phyloP scores from a whole-genome alignment of 2,888 invertebrate genomes.

The Cheilosia grossa region DNA sequence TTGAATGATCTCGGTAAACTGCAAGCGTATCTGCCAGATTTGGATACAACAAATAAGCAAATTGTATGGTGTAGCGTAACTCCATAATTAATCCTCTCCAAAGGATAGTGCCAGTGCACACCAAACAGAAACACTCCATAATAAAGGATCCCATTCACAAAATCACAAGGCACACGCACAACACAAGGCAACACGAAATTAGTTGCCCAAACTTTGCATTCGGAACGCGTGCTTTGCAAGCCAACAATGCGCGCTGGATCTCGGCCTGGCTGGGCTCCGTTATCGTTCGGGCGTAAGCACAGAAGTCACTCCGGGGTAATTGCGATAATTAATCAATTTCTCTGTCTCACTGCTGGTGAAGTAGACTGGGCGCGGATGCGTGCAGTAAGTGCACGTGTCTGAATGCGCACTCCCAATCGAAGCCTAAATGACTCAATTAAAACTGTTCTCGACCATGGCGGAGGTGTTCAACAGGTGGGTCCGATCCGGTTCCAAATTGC shows the following conservation, averaged over 20 bases:
- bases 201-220: slow-evolving; percentile 51
- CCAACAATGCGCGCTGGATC: slow-evolving; percentile 27
- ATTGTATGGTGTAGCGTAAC: slow-evolving; percentile 13
- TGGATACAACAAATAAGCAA: slow-evolving; percentile 41
- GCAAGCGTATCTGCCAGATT: slow-evolving; percentile 18
- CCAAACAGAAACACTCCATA: background rate
- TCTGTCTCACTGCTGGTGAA: slow-evolving; percentile 23
- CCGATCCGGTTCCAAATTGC: slow-evolving; percentile 54
- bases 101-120: slow-evolving; percentile 1
- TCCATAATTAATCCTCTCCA: slow-evolving; percentile 42
- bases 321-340: slow-evolving; percentile 71
- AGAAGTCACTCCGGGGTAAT: slow-evolving; percentile 68
- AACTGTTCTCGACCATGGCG: slow-evolving; percentile 34
- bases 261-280: background rate
- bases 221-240: slow-evolving; percentile 17
- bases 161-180: slow-evolving; percentile 4
- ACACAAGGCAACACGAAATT: slow-evolving; percentile 41
- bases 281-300: slow-evolving; percentile 34
- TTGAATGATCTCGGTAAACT: slow-evolving; percentile 9
- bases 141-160: background rate
- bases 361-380: background rate
- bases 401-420: slow-evolving; percentile 57
- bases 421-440: slow-evolving; percentile 71
- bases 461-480: slow-evolving; percentile 52
- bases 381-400: slow-evolving; percentile 48